A percentile compares a stretch with the other conserved stretches of the same genome.
These are phyloP conservation scores for Ahaetulla prasina DNA, from an alignment of 2,113 vertebrate species.

Conservation along the genomic window DNA sequence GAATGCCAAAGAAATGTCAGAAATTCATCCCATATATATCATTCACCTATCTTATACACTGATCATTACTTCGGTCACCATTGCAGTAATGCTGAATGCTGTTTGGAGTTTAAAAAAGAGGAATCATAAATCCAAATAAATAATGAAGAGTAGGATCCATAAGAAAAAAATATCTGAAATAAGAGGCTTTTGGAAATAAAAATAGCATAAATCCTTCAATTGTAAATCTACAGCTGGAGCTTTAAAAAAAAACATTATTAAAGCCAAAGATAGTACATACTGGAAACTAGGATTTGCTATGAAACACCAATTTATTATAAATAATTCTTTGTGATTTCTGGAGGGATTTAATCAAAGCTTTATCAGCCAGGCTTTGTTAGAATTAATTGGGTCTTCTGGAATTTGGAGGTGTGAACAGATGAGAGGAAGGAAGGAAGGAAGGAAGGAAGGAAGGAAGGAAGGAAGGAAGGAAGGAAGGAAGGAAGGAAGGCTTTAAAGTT, in stretches of 20 bases:
- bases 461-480: not conserved
- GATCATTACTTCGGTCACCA: not conserved
- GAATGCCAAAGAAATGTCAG: not conserved
- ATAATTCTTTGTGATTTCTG: conserved; percentile 61
- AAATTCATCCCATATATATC: not conserved
- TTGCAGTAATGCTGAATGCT: not conserved
- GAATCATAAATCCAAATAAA: not conserved
- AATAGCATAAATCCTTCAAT: conserved; percentile 51
- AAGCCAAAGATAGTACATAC: conserved; percentile 63
- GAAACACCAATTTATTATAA: conserved; percentile 65
- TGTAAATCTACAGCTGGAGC: conserved; percentile 65
- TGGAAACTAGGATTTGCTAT: conserved; percentile 65
- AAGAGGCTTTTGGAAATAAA: conserved; percentile 54
- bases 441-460: not conserved
- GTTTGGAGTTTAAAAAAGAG: not conserved
- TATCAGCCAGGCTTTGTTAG: conserved; percentile 64
- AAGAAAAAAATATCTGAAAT: conserved; percentile 56
- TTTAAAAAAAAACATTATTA: conserved; percentile 62
- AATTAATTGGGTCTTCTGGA: conserved; percentile 58
- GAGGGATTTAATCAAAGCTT: conserved; percentile 51
- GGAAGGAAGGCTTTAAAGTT: conserved; percentile 38
- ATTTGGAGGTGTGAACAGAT: conserved; percentile 65
- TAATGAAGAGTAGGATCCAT: conserved; percentile 18
- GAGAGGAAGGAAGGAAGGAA: conserved; percentile 6
- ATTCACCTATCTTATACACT: not conserved